A percentile compares a stretch with the other conserved stretches of the same genome.
Evolutionary conservation across 64 coral and sea anemone genomes (phyloP).

Genomic region (Orbicella faveolata): DNA sequence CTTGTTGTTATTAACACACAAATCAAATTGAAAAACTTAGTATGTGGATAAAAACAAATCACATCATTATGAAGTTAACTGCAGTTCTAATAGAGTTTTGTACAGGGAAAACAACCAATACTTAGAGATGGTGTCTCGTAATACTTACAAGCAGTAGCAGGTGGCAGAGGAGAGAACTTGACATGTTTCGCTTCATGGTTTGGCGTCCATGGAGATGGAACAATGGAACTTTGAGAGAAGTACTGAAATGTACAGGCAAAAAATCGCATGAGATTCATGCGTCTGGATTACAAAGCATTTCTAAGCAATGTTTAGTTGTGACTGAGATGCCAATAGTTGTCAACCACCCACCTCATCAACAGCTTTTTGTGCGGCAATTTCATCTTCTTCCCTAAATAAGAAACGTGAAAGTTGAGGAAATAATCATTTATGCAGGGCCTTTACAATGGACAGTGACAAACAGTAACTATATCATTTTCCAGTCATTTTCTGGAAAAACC

Average conservation of each 20-base stretch:
- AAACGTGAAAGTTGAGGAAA: background rate
- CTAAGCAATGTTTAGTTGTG: background rate
- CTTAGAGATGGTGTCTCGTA: too few species aligned
- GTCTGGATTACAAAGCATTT: background rate
- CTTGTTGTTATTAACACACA: too few species aligned
- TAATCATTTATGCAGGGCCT: background rate
- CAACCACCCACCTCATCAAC: conserved; percentile 74
- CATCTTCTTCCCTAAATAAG: conserved; percentile 74
- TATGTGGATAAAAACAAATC: too few species aligned
- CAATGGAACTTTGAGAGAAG: conserved; percentile 91
- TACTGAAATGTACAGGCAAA: conserved; percentile 63
- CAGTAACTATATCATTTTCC: too few species aligned
- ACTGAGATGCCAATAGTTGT: background rate
- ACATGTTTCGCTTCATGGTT: conserved; percentile 83
- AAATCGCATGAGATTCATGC: background rate
- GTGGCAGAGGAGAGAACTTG: conserved; percentile 94
- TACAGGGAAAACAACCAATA: too few species aligned
- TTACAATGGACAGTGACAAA: too few species aligned
- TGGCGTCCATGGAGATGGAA: conserved; percentile 98
- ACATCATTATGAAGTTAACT: too few species aligned
- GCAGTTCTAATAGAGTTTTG: too few species aligned
- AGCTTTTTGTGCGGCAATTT: conserved; percentile 71
- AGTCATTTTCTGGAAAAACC: too few species aligned
- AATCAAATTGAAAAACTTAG: too few species aligned
- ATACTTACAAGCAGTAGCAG: conserved; percentile 90